Evolutionary conservation across 2,888 invertebrate species (phyloP).

Genomic region (Aphodius granarius): DNA sequence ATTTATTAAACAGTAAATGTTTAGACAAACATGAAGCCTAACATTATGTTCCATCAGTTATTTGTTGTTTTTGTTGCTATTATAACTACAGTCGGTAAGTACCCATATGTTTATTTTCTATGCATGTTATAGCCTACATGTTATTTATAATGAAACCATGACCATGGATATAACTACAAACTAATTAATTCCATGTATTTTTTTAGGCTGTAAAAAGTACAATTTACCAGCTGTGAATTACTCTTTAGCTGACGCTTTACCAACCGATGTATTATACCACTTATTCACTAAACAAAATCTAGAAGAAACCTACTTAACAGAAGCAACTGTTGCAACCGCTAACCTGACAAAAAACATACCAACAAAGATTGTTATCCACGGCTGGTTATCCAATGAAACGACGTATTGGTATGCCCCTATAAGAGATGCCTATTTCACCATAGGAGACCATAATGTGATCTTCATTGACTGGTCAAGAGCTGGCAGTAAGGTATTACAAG

Average conservation of each 20-base stretch:
- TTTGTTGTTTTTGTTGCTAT: background rate
- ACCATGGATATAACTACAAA: background rate
- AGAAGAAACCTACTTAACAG: conserved; percentile 32
- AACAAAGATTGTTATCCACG: conserved; percentile 56
- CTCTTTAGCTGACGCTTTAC: conserved; percentile 35
- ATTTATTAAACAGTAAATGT: background rate
- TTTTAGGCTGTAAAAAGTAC: background rate
- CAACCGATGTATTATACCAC: conserved; percentile 36
- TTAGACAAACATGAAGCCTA: background rate
- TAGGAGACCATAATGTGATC: conserved; percentile 53
- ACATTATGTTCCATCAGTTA: background rate
- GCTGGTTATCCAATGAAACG: conserved; percentile 55
- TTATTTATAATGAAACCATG: too few species aligned
- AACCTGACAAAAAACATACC: conserved; percentile 34
- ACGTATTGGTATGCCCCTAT: conserved; percentile 48
- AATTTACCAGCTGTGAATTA: conserved; percentile 39
- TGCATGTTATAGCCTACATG: background rate
- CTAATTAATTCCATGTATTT: background rate
- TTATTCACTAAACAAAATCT: conserved; percentile 34
- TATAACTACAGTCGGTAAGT: background rate
- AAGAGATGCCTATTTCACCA: conserved; percentile 50
- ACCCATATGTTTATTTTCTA: background rate
- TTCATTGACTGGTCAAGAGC: conserved; percentile 53
- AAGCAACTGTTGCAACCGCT: conserved; percentile 29
- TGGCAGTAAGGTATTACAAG: conserved; percentile 40